Percentiles rank a stretch among this genome's conserved stretches.
phyloP scores from a whole-genome alignment of 2,113 vertebrate genomes.

The Atractosteus spatula region DNA sequence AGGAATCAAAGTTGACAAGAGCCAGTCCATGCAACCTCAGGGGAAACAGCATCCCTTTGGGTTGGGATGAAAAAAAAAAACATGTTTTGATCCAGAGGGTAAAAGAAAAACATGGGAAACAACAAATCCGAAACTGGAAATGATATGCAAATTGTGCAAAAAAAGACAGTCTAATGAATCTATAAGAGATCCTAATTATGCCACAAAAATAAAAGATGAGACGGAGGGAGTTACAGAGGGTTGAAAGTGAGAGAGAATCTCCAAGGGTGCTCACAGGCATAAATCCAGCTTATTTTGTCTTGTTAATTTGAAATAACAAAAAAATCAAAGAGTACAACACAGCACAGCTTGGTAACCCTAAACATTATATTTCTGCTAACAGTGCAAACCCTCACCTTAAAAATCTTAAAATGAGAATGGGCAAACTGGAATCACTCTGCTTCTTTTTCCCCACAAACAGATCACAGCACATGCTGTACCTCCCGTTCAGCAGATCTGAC shows the following conservation, averaged over 20 bases:
- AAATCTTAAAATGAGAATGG: slow-evolving; percentile 5
- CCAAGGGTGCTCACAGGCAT: not conserved
- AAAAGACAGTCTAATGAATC: slow-evolving; percentile 17
- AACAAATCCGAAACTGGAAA: not conserved
- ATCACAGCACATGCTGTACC: too few species aligned
- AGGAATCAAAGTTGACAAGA: slow-evolving; percentile 10
- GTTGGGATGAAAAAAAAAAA: slow-evolving; percentile 18
- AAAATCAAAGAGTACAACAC: not conserved
- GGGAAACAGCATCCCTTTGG: slow-evolving; percentile 17
- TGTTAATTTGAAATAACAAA: not conserved
- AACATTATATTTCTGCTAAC: slow-evolving; percentile 3
- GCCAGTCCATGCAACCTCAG: slow-evolving; percentile 20
- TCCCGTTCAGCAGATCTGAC: too few species aligned
- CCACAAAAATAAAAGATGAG: not conserved
- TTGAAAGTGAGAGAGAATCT: not conserved
- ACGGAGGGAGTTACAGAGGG: not conserved
- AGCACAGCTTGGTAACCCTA: not conserved
- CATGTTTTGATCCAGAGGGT: slow-evolving; percentile 6
- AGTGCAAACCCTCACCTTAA: not conserved
- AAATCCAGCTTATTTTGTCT: not conserved
- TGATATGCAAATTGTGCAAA: too few species aligned
- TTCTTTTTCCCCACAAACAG: slow-evolving; percentile 10
- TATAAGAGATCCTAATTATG: slow-evolving; percentile 32
- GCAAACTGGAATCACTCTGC: slow-evolving; percentile 14
- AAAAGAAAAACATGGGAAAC: not conserved